phyloP scores from a whole-genome alignment of 2,888 invertebrate genomes.

The Spicauda simplicius region DNA sequence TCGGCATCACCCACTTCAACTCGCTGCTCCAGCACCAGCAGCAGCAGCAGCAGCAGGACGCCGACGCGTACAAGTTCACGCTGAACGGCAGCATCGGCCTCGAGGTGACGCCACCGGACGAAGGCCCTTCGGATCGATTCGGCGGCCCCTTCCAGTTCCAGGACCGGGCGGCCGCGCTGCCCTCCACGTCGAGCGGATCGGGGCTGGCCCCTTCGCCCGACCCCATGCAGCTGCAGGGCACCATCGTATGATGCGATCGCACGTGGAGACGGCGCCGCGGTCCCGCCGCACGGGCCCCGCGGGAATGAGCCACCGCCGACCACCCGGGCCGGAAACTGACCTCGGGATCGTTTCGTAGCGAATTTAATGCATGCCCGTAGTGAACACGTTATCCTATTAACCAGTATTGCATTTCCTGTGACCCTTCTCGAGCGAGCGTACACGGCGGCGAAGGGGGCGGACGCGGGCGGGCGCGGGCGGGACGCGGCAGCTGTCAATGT shows the following conservation, averaged over 20 bases:
- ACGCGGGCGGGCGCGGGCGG: slow-evolving; percentile 41
- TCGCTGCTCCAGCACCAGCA: slow-evolving; percentile 85
- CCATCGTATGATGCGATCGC: slow-evolving; percentile 97
- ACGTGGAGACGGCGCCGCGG: slow-evolving; percentile 96
- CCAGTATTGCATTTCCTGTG: slow-evolving; percentile 52
- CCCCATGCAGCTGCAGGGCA: slow-evolving; percentile 93
- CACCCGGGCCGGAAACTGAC: slow-evolving; percentile 53
- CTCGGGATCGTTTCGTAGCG: slow-evolving; percentile 49
- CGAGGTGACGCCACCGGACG: slow-evolving; percentile 90
- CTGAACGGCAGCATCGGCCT: slow-evolving; percentile 94
- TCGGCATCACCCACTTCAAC: slow-evolving; percentile 92
- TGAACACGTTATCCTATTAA: slow-evolving; percentile 42
- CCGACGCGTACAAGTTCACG: slow-evolving; percentile 93
- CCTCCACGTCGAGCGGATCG: slow-evolving; percentile 65
- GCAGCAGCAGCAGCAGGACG: slow-evolving; percentile 85
- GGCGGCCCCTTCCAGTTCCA: slow-evolving; percentile 67
- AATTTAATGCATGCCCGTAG: slow-evolving; percentile 62
- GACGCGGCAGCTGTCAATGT: slow-evolving; percentile 65
- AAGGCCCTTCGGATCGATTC: slow-evolving; percentile 82
- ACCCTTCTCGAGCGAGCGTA: slow-evolving; percentile 15
- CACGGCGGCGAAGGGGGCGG: slow-evolving; percentile 46
- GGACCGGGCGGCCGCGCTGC: slow-evolving; percentile 75
- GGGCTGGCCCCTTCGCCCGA: slow-evolving; percentile 75
- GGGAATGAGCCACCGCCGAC: slow-evolving; percentile 78
- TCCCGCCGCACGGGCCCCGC: slow-evolving; percentile 90